These are phyloP conservation scores for Clarias gariepinus DNA, from an alignment of 2,113 vertebrate species.

Conservation along the genomic window DNA sequence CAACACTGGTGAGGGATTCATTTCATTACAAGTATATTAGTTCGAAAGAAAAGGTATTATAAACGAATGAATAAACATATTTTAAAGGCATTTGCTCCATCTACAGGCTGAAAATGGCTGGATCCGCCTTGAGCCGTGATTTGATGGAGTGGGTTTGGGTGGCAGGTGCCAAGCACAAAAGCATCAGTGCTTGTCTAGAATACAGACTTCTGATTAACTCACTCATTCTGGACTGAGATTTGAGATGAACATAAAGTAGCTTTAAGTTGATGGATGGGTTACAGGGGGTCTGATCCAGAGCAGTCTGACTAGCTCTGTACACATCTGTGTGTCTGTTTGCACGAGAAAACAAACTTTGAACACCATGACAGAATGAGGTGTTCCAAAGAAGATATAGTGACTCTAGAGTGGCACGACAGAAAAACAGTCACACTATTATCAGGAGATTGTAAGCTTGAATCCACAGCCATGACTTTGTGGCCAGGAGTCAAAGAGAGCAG, in stretches of 20 bases:
- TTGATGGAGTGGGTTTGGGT: neutral
- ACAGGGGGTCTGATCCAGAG: neutral
- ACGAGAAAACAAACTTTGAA: neutral
- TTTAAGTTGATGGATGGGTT: neutral
- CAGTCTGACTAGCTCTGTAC: neutral
- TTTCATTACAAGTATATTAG: slow-evolving; percentile 22
- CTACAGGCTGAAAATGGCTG: slow-evolving; percentile 28
- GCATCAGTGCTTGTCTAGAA: neutral
- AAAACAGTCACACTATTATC: neutral
- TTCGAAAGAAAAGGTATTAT: neutral
- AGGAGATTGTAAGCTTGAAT: neutral
- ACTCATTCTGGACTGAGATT: neutral
- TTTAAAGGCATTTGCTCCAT: slow-evolving; percentile 19
- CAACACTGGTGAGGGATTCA: neutral
- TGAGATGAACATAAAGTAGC: neutral
- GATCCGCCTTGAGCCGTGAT: neutral
- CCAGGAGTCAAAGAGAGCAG: neutral
- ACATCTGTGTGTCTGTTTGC: neutral
- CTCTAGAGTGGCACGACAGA: neutral
- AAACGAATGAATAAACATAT: neutral
- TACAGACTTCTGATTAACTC: slow-evolving; percentile 1
- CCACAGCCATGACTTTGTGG: neutral
- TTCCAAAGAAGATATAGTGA: slow-evolving; percentile 11
- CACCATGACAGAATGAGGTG: neutral
- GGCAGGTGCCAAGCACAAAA: slow-evolving; percentile 1